phyloP scores from a whole-genome alignment of 2,113 vertebrate species.

The Fulica atra region DNA sequence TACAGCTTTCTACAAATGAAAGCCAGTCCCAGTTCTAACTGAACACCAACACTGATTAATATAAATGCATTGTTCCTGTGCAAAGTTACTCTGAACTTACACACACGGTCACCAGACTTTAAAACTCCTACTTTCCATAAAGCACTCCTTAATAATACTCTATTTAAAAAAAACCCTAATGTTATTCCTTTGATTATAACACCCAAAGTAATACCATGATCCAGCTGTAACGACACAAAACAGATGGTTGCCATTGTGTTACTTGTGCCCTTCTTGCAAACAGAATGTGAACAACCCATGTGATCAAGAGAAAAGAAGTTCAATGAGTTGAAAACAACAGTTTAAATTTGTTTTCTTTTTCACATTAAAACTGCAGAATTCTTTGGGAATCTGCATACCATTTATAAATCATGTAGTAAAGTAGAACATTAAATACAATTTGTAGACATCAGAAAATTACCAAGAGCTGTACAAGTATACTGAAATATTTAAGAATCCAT shows the following conservation, averaged over 20 bases:
- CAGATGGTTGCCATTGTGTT: not conserved
- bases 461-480: not conserved
- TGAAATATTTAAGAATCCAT: not conserved
- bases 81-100: not conserved
- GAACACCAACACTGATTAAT: not conserved
- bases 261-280: not conserved
- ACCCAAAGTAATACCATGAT: not conserved
- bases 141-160: not conserved
- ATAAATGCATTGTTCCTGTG: not conserved
- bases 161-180: not conserved
- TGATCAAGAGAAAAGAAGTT: not conserved
- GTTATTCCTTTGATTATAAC: not conserved
- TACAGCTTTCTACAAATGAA: not conserved
- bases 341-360: not conserved
- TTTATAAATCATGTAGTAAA: not conserved
- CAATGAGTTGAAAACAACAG: not conserved
- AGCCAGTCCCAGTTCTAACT: not conserved
- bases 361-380: not conserved
- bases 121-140: not conserved
- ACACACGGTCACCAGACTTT: not conserved
- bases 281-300: not conserved
- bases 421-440: not conserved
- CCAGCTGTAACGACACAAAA: not conserved
- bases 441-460: accelerated
- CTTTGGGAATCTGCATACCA: not conserved